phyloP scores from a whole-genome alignment of 1,140 invertebrate species.

The Dreissena polymorpha region DNA sequence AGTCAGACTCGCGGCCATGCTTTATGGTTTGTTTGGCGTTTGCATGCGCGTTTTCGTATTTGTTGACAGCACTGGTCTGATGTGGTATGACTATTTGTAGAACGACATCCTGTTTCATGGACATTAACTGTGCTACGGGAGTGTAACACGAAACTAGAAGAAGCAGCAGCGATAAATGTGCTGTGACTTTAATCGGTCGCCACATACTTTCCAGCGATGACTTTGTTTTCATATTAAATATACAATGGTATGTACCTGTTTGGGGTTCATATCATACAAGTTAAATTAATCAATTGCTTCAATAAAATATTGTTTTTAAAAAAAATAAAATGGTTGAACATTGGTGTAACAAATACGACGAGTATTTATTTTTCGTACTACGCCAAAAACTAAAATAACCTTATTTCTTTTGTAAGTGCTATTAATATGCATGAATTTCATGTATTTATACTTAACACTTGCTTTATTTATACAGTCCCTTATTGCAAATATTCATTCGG shows the following conservation, averaged over 20 bases:
- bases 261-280: neutral
- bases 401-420: no score
- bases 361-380: no score
- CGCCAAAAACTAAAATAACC: no score
- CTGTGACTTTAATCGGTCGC: neutral
- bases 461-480: no score
- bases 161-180: neutral
- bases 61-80: neutral
- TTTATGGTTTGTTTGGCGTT: slow-evolving; percentile 26
- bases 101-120: slow-evolving; percentile 17
- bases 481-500: no score
- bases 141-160: neutral
- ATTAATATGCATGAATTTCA: no score
- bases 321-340: no score
- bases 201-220: neutral
- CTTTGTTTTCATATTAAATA: neutral
- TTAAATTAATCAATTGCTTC: neutral
- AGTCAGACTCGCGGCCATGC: slow-evolving; percentile 20
- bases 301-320: neutral
- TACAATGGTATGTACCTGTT: neutral
- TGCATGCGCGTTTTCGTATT: slow-evolving; percentile 19
- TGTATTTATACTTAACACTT: no score
- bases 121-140: neutral
- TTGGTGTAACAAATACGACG: no score
- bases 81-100: slow-evolving; percentile 41